phyloP scores from a whole-genome alignment of 2,888 invertebrate species.

The Acronicta psi region DNA sequence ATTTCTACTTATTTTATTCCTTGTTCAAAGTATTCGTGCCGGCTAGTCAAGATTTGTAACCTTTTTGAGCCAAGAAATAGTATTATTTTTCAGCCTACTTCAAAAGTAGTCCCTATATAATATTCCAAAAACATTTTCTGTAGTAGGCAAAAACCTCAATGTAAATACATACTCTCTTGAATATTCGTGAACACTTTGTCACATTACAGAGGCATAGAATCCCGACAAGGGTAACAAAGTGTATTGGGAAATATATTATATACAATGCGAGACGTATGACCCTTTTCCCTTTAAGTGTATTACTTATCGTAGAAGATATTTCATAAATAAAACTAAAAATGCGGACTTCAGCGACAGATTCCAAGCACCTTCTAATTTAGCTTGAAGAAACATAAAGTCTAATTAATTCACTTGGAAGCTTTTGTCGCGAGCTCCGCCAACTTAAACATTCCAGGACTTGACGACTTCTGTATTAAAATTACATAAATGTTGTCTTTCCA shows the following conservation, averaged over 20 bases:
- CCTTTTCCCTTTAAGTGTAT: conserved; percentile 33
- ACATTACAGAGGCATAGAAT: conserved; percentile 13
- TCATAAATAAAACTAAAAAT: conserved; percentile 27
- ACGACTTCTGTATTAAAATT: conserved; percentile 52
- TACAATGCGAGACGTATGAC: conserved; percentile 24
- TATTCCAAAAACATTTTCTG: too few species aligned
- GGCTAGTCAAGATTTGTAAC: neutral
- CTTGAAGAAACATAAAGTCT: conserved; percentile 44
- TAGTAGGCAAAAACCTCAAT: neutral
- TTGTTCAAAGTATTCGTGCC: conserved; percentile 6
- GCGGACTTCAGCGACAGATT: conserved; percentile 17
- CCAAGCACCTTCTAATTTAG: conserved; percentile 39
- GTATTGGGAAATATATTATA: conserved; percentile 26
- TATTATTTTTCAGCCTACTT: too few species aligned
- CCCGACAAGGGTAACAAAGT: conserved; percentile 36
- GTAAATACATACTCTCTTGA: conserved; percentile 1
- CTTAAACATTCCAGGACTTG: conserved; percentile 38
- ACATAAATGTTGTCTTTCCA: conserved; percentile 52
- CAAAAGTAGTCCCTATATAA: too few species aligned
- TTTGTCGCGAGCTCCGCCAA: conserved; percentile 39
- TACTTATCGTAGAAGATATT: conserved; percentile 13
- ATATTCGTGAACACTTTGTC: conserved; percentile 27
- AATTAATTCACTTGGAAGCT: conserved; percentile 53
- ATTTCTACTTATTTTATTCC: neutral
- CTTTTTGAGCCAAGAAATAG: too few species aligned